These are phyloP conservation scores for Pygoscelis antarcticus DNA, from an alignment of 2,113 vertebrate genomes.

Conservation along the genomic window DNA sequence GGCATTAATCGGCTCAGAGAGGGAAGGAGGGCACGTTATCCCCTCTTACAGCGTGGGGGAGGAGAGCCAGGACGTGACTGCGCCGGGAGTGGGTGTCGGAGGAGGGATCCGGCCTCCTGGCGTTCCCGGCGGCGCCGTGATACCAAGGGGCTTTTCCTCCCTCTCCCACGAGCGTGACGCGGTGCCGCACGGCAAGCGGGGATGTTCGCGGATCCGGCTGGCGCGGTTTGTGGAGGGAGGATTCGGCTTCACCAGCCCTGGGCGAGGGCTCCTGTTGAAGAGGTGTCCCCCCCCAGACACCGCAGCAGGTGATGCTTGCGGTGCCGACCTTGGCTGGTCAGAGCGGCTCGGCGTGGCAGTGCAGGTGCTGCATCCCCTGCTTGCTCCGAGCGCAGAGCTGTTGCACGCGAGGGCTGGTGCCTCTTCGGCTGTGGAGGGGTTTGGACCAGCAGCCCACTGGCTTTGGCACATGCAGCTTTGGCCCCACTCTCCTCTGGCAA, in stretches of 20 bases:
- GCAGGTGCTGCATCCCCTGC: background rate
- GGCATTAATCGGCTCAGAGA: constrained; percentile 63
- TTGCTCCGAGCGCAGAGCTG: accelerated
- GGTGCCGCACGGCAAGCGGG: background rate
- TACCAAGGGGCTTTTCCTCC: constrained; percentile 38
- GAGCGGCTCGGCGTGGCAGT: accelerated
- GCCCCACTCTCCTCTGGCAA: background rate
- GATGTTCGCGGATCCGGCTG: background rate
- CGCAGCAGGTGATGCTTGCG: accelerated
- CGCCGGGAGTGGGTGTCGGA: background rate
- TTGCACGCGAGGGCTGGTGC: background rate
- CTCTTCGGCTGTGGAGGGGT: background rate
- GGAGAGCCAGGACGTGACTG: constrained; percentile 42
- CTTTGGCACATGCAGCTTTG: background rate
- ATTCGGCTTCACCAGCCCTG: background rate
- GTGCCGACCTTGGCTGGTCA: background rate
- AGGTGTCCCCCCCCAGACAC: background rate
- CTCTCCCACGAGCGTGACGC: constrained; percentile 13
- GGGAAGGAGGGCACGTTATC: constrained; percentile 42
- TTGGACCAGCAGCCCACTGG: background rate
- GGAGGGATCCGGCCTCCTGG: constrained; percentile 44
- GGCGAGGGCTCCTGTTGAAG: accelerated
- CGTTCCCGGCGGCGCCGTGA: constrained; percentile 1
- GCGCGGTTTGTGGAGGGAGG: background rate
- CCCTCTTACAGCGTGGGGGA: constrained; percentile 41